Conservation (phyloP, 1,140 invertebrate genomes). For the Oedothorax gibbosus region DNA sequence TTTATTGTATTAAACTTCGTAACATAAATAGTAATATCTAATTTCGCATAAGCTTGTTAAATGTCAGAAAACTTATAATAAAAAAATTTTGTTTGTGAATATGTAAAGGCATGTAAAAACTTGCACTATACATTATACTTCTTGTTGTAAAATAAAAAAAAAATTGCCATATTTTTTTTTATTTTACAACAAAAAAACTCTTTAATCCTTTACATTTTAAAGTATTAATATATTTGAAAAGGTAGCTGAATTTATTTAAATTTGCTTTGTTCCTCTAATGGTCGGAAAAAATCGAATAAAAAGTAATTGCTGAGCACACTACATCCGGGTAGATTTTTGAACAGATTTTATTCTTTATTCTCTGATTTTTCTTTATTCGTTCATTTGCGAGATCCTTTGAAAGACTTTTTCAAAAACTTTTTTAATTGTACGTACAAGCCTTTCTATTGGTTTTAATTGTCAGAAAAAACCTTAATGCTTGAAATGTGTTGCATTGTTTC, state of each 20-base stretch:
- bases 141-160: too few species aligned
- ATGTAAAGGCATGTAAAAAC: too few species aligned
- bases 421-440: neutral
- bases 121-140: too few species aligned
- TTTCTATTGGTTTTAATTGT: too few species aligned
- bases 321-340: neutral
- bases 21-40: too few species aligned
- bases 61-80: too few species aligned
- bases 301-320: slow-evolving; percentile 42
- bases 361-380: neutral
- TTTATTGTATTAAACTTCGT: too few species aligned
- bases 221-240: slow-evolving; percentile 9
- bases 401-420: neutral
- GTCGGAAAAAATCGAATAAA: slow-evolving; percentile 25
- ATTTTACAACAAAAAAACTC: neutral
- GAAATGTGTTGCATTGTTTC: too few species aligned
- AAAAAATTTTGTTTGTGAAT: too few species aligned
- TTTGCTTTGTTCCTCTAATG: slow-evolving; percentile 38
- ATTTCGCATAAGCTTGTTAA: too few species aligned
- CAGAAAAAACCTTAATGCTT: too few species aligned
- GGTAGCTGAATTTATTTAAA: slow-evolving; percentile 27
- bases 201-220: neutral
- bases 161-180: too few species aligned
- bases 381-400: neutral
- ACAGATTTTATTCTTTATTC: slow-evolving; percentile 13